Evolutionary conservation across 1,140 invertebrate species (phyloP).

Genomic region (Bactericera cockerelli): DNA sequence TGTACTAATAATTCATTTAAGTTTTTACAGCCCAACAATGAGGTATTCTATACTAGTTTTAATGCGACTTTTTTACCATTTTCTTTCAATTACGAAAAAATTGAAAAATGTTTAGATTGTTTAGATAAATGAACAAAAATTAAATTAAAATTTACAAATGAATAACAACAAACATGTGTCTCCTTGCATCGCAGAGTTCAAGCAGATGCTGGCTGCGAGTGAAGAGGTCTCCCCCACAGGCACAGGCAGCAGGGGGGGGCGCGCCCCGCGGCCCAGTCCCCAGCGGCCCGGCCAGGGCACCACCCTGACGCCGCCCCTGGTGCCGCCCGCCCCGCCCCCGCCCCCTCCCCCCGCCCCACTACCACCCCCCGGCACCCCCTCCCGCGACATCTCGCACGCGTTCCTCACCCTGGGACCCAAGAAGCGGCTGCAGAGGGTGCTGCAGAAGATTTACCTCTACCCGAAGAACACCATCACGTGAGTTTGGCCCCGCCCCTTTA

Average conservation of each 20-base stretch:
- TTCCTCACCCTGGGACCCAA: constrained; percentile 81
- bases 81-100: too few relatives aligned
- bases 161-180: too few relatives aligned
- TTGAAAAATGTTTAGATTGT: too few relatives aligned
- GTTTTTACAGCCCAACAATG: too few relatives aligned
- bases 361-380: constrained; percentile 31
- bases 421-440: constrained; percentile 65
- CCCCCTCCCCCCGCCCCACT: constrained; percentile 25
- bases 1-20: too few relatives aligned
- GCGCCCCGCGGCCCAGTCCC: too few relatives aligned
- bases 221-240: constrained; percentile 58
- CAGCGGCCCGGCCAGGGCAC: constrained; percentile 42
- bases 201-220: constrained; percentile 72
- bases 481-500: too few relatives aligned
- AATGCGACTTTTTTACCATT: too few relatives aligned
- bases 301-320: constrained; percentile 40
- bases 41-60: too few relatives aligned
- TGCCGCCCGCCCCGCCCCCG: too few relatives aligned
- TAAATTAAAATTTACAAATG: too few relatives aligned
- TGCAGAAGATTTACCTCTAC: constrained; percentile 81
- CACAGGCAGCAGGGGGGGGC: constrained; percentile 8
- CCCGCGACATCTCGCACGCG: constrained; percentile 37
- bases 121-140: too few relatives aligned
- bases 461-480: constrained; percentile 68
- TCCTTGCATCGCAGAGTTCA: constrained; percentile 46